Evolutionary conservation across 2,797 vertebrate genomes (phyloP).

Genomic region (Anguilla marmorata): DNA sequence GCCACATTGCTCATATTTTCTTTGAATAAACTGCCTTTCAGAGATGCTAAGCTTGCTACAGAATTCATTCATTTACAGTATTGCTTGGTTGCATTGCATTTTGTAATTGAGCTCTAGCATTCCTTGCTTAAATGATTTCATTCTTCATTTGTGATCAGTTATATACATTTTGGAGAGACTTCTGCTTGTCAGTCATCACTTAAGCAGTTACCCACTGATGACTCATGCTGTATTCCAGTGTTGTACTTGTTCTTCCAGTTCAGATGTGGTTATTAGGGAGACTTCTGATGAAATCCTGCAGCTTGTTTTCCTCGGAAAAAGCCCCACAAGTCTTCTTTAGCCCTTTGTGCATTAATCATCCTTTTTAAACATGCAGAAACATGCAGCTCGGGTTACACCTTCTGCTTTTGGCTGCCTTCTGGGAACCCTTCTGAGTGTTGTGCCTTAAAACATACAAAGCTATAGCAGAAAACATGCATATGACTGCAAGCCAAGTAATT

Average conservation of each 20-base stretch:
- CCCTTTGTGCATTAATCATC: not conserved
- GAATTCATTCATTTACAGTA: not conserved
- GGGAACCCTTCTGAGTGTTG: not conserved
- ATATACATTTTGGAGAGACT: not conserved
- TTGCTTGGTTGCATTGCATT: not conserved
- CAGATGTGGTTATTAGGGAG: not conserved
- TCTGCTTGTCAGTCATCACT: not conserved
- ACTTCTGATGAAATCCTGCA: not conserved
- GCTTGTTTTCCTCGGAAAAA: not conserved
- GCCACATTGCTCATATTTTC: not conserved
- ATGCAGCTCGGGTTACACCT: constrained; percentile 5
- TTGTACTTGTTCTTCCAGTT: not conserved
- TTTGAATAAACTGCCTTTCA: not conserved
- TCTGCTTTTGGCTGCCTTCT: not conserved
- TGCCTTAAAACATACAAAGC: not conserved
- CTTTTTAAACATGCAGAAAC: not conserved
- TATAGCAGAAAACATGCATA: not conserved
- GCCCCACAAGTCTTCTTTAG: not conserved
- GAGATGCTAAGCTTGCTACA: not conserved
- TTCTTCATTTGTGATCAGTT: not conserved
- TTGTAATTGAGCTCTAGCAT: not conserved
- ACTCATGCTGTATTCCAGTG: not conserved
- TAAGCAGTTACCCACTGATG: not conserved
- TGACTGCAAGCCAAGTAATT: not conserved
- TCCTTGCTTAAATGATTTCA: not conserved